Percentiles rank a stretch among this genome's conserved stretches.
Conservation (phyloP, 1,140 invertebrate species). For the Trinorchestia longiramus region DNA sequence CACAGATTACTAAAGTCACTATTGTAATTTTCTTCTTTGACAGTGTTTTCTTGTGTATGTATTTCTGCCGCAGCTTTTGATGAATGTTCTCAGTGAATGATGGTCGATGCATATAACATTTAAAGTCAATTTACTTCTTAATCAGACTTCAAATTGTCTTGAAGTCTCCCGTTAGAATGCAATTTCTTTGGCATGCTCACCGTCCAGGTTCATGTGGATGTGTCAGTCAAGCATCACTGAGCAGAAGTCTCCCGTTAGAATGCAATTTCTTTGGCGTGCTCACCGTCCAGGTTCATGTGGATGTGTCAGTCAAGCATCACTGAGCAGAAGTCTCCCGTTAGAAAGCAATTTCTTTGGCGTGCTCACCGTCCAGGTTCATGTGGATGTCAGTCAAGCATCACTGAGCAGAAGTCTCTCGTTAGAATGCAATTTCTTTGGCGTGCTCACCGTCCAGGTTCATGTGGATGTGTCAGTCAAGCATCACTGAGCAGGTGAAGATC, state of each 20-base stretch:
- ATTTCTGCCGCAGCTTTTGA: neutral
- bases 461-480: neutral
- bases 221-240: no score
- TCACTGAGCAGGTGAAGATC: slow-evolving; percentile 63
- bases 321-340: no score
- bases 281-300: neutral
- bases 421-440: neutral
- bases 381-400: no score
- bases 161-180: no score
- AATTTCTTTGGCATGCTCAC: no score
- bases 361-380: no score
- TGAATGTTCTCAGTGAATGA: neutral
- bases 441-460: neutral
- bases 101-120: neutral
- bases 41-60: neutral
- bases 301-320: neutral
- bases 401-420: neutral
- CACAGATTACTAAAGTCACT: neutral
- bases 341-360: no score
- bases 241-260: neutral
- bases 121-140: neutral
- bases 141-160: neutral
- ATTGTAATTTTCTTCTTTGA: neutral
- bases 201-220: no score
- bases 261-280: neutral